Percentiles rank a stretch among this genome's conserved stretches.
phyloP scores from a whole-genome alignment of 2,888 invertebrate genomes.

The Drosophila yooni region DNA sequence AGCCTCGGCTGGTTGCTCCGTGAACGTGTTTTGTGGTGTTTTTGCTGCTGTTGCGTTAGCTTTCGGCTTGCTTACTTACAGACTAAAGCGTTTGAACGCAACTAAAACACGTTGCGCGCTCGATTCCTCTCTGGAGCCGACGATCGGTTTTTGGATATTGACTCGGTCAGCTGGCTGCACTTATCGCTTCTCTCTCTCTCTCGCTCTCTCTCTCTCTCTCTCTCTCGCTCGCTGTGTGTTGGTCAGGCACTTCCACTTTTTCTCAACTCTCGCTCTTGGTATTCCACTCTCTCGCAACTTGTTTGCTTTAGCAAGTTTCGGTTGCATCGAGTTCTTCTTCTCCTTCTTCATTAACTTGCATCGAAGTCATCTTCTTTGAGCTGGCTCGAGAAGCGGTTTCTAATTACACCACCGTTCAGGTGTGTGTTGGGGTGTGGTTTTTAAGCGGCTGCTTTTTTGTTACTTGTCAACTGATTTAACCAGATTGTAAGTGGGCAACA shows the following conservation, averaged over 20 bases:
- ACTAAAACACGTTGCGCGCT: constrained; percentile 72
- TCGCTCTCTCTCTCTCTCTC: constrained; percentile 8
- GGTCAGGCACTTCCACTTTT: not conserved
- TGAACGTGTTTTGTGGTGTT: constrained; percentile 5
- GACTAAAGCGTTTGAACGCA: constrained; percentile 81
- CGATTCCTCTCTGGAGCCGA: constrained; percentile 65
- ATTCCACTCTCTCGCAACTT: constrained; percentile 31
- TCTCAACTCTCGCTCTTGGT: constrained; percentile 2
- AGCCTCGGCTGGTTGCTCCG: constrained; percentile 55
- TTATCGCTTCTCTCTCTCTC: constrained; percentile 6
- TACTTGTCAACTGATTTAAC: constrained; percentile 14
- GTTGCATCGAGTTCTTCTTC: constrained; percentile 21
- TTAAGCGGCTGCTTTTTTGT: constrained; percentile 9
- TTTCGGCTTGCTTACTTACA: constrained; percentile 69
- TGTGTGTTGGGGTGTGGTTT: constrained; percentile 27
- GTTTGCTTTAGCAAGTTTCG: constrained; percentile 23
- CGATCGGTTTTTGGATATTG: constrained; percentile 28
- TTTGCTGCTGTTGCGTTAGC: constrained; percentile 56
- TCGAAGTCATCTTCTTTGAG: constrained; percentile 38
- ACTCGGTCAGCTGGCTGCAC: constrained; percentile 48
- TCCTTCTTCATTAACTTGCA: constrained; percentile 37
- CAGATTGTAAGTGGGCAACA: constrained; percentile 10
- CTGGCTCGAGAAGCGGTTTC: constrained; percentile 19
- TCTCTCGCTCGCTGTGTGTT: not conserved
- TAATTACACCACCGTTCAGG: constrained; percentile 30